These are phyloP conservation scores for Baccha elongata DNA, from an alignment of 2,888 invertebrate genomes.

Conservation along the genomic window DNA sequence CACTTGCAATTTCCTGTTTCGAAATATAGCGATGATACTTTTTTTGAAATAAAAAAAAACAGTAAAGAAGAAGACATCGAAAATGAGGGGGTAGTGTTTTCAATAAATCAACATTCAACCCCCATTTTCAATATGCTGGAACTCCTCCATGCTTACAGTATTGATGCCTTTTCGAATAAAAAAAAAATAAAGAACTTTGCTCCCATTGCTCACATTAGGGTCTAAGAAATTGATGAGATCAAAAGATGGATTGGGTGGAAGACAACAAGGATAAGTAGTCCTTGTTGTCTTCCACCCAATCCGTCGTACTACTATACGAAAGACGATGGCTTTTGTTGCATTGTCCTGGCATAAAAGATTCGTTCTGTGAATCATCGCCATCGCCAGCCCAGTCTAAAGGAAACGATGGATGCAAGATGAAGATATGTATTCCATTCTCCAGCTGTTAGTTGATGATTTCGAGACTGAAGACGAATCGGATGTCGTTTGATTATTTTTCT, in stretches of 20 bases:
- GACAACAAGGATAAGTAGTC: constrained; percentile 29
- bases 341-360: constrained; percentile 61
- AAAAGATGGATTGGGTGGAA: constrained; percentile 66
- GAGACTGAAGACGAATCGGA: constrained; percentile 67
- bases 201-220: constrained; percentile 57
- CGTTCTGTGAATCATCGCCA: constrained; percentile 40
- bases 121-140: not conserved
- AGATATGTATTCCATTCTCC: constrained; percentile 62
- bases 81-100: constrained; percentile 56
- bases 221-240: constrained; percentile 72
- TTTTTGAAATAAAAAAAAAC: constrained; percentile 13
- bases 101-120: constrained; percentile 71
- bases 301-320: not conserved
- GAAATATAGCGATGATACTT: not conserved
- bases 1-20: constrained; percentile 68
- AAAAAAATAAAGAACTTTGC: constrained; percentile 13
- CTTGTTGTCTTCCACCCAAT: too few relatives aligned
- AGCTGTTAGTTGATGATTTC: constrained; percentile 63
- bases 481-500: constrained; percentile 67
- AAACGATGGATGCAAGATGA: constrained; percentile 48
- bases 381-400: not conserved
- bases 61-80: constrained; percentile 7
- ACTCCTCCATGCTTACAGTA: constrained; percentile 32
- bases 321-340: constrained; percentile 57
- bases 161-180: constrained; percentile 33